phyloP scores from a whole-genome alignment of 1,140 invertebrate genomes.

The Temnothorax nylanderi region DNA sequence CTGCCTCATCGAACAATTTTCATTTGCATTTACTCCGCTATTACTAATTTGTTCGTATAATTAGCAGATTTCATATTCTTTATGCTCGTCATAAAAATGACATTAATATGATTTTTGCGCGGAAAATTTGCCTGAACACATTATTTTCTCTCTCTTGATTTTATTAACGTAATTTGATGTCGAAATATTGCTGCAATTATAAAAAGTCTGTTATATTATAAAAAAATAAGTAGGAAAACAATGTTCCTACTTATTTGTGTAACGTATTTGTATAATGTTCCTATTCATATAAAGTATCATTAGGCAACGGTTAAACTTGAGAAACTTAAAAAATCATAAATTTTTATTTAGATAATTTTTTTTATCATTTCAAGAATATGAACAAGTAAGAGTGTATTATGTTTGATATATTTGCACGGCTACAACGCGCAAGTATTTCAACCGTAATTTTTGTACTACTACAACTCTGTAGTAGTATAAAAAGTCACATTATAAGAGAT shows the following conservation, averaged over 20 bases:
- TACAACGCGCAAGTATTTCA: neutral
- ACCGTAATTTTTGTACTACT: neutral
- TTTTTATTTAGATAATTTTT: neutral
- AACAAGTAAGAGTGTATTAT: neutral
- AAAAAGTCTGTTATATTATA: neutral
- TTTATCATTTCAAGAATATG: neutral
- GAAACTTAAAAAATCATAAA: neutral
- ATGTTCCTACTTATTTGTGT: neutral
- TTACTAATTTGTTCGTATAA: conserved; percentile 1
- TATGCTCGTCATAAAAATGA: conserved; percentile 8
- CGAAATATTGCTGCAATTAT: neutral
- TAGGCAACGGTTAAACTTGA: neutral
- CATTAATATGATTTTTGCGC: neutral
- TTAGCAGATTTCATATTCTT: conserved; percentile 17
- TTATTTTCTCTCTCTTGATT: neutral
- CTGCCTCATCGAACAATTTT: neutral
- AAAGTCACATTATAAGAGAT: neutral
- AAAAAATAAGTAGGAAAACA: neutral
- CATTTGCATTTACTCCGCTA: conserved; percentile 10
- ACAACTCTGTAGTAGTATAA: neutral
- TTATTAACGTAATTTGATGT: neutral
- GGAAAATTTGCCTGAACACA: neutral
- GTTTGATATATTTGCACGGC: neutral
- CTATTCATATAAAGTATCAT: neutral
- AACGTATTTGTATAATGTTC: neutral